phyloP scores from a whole-genome alignment of 2,888 invertebrate genomes.

The Octonoba sinensis region DNA sequence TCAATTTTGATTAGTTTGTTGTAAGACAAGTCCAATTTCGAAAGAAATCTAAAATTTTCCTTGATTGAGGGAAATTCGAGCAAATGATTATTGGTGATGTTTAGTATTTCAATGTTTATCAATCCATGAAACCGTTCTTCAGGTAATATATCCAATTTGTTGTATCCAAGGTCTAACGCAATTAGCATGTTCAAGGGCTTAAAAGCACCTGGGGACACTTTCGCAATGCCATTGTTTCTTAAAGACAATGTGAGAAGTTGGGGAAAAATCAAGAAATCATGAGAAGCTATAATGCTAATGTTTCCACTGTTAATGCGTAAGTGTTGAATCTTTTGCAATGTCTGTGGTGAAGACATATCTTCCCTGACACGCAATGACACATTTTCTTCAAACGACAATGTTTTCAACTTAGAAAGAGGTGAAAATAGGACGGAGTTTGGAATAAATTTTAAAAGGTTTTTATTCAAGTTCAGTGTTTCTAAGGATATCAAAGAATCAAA shows the following conservation, averaged over 20 bases:
- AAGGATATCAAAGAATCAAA: constrained; percentile 63
- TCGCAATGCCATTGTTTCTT: constrained; percentile 66
- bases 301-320: constrained; percentile 65
- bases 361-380: constrained; percentile 65
- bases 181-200: constrained; percentile 61
- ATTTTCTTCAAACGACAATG: constrained; percentile 65
- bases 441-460: constrained; percentile 66
- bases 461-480: constrained; percentile 61
- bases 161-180: constrained; percentile 64
- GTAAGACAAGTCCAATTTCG: constrained; percentile 81
- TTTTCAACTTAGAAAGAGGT: constrained; percentile 62
- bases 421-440: constrained; percentile 66
- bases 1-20: constrained; percentile 76
- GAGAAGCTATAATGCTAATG: constrained; percentile 66
- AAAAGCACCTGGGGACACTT: constrained; percentile 67
- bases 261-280: constrained; percentile 66
- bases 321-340: constrained; percentile 54
- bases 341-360: constrained; percentile 61
- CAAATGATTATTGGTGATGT: constrained; percentile 86
- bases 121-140: constrained; percentile 68
- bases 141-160: constrained; percentile 67
- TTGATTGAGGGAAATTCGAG: constrained; percentile 74
- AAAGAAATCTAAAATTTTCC: constrained; percentile 79
- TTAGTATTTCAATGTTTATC: constrained; percentile 81
- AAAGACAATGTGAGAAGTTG: constrained; percentile 60